These are phyloP conservation scores for Chloroclystis v-ata DNA, from an alignment of 2,888 invertebrate species.

Conservation along the genomic window DNA sequence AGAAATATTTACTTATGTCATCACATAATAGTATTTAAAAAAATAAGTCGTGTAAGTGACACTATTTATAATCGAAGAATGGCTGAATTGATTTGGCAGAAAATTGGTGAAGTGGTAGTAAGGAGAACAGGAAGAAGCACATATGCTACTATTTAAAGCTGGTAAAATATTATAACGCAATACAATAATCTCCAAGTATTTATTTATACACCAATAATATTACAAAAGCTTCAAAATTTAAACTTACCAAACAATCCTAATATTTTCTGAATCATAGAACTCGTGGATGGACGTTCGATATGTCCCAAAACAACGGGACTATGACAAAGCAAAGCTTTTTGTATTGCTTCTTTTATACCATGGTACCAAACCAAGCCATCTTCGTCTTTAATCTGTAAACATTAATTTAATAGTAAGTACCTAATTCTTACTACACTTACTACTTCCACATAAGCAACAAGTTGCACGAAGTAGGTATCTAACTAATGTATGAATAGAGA, in stretches of 20 bases:
- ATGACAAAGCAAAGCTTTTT: conserved; percentile 6
- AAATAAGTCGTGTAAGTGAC: background rate
- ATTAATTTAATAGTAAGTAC: background rate
- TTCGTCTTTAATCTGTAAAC: conserved; percentile 8
- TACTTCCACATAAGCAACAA: too few species aligned
- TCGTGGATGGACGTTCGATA: background rate
- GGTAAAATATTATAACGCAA: background rate
- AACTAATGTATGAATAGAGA: too few species aligned
- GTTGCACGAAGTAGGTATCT: too few species aligned
- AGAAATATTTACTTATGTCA: background rate
- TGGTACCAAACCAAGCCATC: conserved; percentile 9
- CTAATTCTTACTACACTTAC: too few species aligned
- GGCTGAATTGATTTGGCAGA: too few species aligned
- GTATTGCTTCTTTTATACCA: conserved; percentile 10
- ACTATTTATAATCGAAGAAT: too few species aligned
- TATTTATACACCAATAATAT: too few species aligned
- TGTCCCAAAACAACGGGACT: conserved; percentile 13
- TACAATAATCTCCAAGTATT: too few species aligned
- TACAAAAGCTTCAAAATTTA: too few species aligned
- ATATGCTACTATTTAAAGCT: too few species aligned
- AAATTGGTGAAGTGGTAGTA: too few species aligned
- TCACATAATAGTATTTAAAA: background rate
- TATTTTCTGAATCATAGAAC: conserved; percentile 12
- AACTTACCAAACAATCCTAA: conserved; percentile 11
- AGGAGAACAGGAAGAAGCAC: too few species aligned